Base-by-base conservation (phyloP, 2,888 invertebrate genomes). In the Iselma pallidipennis region DNA sequence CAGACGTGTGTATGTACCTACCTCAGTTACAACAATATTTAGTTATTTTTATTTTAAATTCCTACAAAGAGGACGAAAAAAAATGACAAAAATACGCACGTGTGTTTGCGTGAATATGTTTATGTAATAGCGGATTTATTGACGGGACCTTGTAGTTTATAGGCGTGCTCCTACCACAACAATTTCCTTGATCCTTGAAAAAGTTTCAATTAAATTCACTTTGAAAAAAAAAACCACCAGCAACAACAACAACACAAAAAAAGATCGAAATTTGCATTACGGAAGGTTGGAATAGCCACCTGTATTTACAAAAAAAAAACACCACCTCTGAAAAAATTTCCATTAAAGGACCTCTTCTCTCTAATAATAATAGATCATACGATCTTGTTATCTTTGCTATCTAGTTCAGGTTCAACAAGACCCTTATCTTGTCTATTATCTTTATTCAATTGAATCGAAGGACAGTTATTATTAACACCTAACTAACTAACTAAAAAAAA, bases 101-200 rank as follows among this genome's bases (percentile, higher is more conserved):
- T 45, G 45, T 45, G 21, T 45, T n/a, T 45, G 45, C 45, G 45
- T 45, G 45, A n/a, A n/a, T 45, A 45, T 21, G 10, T 45, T 45
- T 45, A 45, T 16, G 21, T 45, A 45, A 45, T 45, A 45, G 21
- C 10, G 4, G 16, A 21, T 45, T 45, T 45, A 45, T 45, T 45
- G 21, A 45, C 16, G 45, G 2, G 45, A 45, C 45, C 45, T 45
- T 45, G 45, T 45, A 45, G 16, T 14, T 42, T 42, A 16, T 37
- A 45, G 45, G 45, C 16, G 45, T 45, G 45, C 45, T 45, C 45
- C 45, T 45, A 45, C 45, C 45, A 21, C 45, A 45, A 45, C 21
- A 45, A 45, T 45, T 45, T 21, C 45, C 45, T 45, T 45, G 45
- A 45, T 19, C 45, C 45, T 45, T 45, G 45, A 21, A 45, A 45